Evolutionary conservation across 2,113 vertebrate species (phyloP).

Genomic region (Callionymus lyra): DNA sequence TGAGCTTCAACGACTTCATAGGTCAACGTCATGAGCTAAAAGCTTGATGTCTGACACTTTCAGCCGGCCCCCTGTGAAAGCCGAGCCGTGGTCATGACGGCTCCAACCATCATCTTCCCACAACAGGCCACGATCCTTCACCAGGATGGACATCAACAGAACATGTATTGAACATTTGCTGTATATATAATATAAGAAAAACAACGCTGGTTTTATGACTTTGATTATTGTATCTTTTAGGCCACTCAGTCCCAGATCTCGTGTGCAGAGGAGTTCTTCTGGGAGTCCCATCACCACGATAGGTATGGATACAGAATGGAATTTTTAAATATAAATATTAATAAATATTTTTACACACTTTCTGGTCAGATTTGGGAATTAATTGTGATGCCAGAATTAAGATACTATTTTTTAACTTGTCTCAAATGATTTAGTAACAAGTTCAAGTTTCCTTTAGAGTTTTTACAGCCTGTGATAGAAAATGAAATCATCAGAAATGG

Average conservation of each 20-base stretch:
- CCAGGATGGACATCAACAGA: conserved; percentile 61
- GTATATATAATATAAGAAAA: neutral
- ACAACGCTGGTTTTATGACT: neutral
- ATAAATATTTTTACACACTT: neutral
- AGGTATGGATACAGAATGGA: conserved; percentile 61
- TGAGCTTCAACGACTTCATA: too few species aligned
- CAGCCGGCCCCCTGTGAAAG: conserved; percentile 63
- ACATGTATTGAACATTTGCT: conserved; percentile 45
- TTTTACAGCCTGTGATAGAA: too few species aligned
- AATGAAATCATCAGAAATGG: neutral
- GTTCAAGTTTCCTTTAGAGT: too few species aligned
- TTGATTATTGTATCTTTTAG: conserved; percentile 43
- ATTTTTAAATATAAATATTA: neutral
- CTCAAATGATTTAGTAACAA: too few species aligned
- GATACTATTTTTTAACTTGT: too few species aligned
- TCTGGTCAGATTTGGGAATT: too few species aligned
- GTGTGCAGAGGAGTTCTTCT: conserved; percentile 63
- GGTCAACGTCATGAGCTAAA: too few species aligned
- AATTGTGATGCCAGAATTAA: too few species aligned
- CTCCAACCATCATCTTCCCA: conserved; percentile 80
- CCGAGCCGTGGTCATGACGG: conserved; percentile 57
- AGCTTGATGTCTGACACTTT: conserved; percentile 9
- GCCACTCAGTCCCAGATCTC: conserved; percentile 78
- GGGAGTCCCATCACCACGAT: conserved; percentile 79
- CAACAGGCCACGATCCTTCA: conserved; percentile 62